A percentile compares a stretch with the other conserved stretches of the same genome.
These are phyloP conservation scores for Eira barbara DNA, from an alignment of 2,113 vertebrate genomes.

Conservation along the genomic window DNA sequence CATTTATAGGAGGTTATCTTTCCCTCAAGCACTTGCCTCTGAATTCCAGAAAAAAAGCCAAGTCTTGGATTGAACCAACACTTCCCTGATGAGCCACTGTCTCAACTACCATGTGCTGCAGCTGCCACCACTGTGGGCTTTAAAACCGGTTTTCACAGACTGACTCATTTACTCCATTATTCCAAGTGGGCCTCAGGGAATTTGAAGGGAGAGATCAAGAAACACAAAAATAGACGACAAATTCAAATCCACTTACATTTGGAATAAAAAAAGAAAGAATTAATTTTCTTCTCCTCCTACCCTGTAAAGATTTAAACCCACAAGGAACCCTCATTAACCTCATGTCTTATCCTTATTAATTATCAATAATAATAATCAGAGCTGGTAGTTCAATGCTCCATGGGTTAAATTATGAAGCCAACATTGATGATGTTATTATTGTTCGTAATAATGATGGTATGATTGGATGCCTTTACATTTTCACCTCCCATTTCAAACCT, in stretches of 20 bases:
- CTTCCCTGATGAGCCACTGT: background rate
- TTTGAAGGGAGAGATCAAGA: constrained; percentile 46
- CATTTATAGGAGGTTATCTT: background rate
- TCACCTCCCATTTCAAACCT: background rate
- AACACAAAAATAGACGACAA: constrained; percentile 48
- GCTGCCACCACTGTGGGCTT: background rate
- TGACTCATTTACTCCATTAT: constrained; percentile 52
- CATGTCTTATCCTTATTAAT: constrained; percentile 51
- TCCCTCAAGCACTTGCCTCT: background rate
- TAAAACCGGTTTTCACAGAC: constrained; percentile 41
- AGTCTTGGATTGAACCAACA: background rate
- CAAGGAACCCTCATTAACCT: constrained; percentile 46
- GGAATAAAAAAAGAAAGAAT: constrained; percentile 10
- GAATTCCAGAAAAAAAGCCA: constrained; percentile 32
- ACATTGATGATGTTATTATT: constrained; percentile 52
- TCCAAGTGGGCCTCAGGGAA: background rate
- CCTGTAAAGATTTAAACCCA: constrained; percentile 15
- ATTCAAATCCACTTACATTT: constrained; percentile 37
- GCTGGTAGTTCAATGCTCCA: constrained; percentile 9
- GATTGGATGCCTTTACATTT: constrained; percentile 46
- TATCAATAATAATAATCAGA: constrained; percentile 60
- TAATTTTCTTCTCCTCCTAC: background rate
- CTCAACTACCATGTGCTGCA: background rate
- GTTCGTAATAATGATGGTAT: background rate
- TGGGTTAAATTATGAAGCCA: constrained; percentile 46